Evolutionary conservation across 2,797 vertebrate genomes (phyloP).

Genomic region (Coregonus ussuriensis): DNA sequence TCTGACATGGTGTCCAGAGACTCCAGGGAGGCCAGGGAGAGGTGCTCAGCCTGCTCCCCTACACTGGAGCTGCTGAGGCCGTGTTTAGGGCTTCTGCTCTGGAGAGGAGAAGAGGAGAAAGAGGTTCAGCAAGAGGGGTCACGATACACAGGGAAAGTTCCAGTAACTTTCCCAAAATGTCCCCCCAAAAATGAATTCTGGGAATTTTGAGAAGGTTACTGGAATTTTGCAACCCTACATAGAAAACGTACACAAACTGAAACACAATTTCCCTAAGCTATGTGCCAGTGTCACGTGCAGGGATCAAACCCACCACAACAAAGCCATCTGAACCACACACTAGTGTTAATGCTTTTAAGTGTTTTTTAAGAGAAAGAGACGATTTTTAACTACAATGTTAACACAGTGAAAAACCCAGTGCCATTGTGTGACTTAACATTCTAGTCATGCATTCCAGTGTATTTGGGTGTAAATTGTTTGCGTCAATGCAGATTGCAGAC

Average conservation of each 20-base stretch:
- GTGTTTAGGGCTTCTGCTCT: constrained; percentile 92
- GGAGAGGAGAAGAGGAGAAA: constrained; percentile 42
- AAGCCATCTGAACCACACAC: neutral
- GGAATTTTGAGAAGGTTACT: neutral
- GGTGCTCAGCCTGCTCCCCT: constrained; percentile 82
- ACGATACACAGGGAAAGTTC: neutral
- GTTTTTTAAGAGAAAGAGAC: neutral
- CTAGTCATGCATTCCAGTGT: neutral
- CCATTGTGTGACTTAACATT: neutral
- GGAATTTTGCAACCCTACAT: too few relatives aligned
- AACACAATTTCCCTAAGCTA: too few relatives aligned
- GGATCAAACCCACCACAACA: too few relatives aligned
- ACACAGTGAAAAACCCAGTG: neutral
- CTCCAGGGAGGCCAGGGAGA: constrained; percentile 86
- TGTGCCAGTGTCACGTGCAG: too few relatives aligned
- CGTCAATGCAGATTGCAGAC: neutral
- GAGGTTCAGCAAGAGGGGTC: neutral
- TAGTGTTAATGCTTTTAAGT: neutral
- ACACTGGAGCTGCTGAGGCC: constrained; percentile 77
- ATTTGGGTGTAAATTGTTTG: neutral
- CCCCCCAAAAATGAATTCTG: too few relatives aligned
- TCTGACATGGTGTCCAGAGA: constrained; percentile 95
- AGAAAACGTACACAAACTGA: too few relatives aligned
- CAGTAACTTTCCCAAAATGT: too few relatives aligned
- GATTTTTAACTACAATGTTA: neutral